phyloP scores from a whole-genome alignment of 2,797 vertebrate genomes.

The Acropternis orthonyx region DNA sequence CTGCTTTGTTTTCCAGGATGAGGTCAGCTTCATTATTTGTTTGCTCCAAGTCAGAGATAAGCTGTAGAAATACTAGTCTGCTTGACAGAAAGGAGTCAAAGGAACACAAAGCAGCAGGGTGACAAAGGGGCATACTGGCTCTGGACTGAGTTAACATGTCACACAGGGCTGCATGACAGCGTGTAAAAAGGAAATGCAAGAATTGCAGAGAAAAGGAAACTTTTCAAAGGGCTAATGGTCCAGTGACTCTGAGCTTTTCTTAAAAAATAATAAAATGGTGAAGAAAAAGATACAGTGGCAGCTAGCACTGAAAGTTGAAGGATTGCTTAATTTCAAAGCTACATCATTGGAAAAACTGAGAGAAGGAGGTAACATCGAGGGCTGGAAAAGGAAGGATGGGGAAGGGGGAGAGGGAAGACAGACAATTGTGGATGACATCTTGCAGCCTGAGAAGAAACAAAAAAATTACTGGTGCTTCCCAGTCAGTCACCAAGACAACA shows the following conservation, averaged over 20 bases:
- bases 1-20: background rate
- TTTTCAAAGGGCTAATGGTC: background rate
- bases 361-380: background rate
- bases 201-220: background rate
- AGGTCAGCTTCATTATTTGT: background rate
- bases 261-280: background rate
- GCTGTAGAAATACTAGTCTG: background rate
- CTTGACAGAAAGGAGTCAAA: background rate
- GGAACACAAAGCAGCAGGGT: background rate
- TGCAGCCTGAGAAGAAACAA: background rate
- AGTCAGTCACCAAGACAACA: constrained; percentile 56
- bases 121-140: background rate
- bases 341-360: background rate
- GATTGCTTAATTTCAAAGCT: background rate
- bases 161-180: background rate
- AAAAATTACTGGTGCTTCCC: constrained; percentile 10
- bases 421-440: background rate
- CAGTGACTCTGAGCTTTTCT: background rate
- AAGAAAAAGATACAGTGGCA: background rate
- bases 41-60: background rate
- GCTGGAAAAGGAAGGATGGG: background rate
- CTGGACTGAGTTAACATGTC: background rate
- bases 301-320: background rate
- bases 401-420: background rate
- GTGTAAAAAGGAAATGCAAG: background rate